These are phyloP conservation scores for Neria commutata DNA, from an alignment of 2,888 invertebrate genomes.

Conservation along the genomic window DNA sequence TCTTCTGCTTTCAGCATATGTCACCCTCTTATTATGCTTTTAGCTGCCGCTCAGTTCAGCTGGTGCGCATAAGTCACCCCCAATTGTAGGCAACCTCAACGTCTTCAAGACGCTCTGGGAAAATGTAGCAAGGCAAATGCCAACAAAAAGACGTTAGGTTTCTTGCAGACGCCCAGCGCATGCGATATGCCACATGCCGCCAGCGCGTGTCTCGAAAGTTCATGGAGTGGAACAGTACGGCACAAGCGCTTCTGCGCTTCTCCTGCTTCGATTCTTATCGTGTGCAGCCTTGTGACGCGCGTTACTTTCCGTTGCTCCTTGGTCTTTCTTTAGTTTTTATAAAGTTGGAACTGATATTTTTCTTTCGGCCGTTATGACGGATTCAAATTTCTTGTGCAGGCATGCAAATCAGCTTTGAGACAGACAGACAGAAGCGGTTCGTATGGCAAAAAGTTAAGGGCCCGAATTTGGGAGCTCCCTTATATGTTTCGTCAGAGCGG, in stretches of 20 bases:
- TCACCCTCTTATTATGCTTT: not conserved
- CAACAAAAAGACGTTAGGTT: conserved; percentile 17
- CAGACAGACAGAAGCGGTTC: too few relatives aligned
- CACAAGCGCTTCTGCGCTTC: not conserved
- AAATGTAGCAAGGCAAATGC: conserved; percentile 9
- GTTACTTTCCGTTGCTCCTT: not conserved
- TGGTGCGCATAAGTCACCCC: conserved; percentile 23
- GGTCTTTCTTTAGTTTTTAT: not conserved
- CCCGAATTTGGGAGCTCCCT: too few relatives aligned
- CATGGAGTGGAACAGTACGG: too few relatives aligned
- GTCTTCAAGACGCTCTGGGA: conserved; percentile 34
- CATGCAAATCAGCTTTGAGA: too few relatives aligned
- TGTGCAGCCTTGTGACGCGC: not conserved
- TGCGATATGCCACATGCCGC: too few relatives aligned
- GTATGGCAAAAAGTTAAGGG: too few relatives aligned
- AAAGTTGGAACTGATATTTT: too few relatives aligned
- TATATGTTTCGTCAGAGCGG: too few relatives aligned
- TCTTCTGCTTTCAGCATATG: conserved; percentile 16
- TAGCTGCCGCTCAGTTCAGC: too few relatives aligned
- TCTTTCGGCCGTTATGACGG: too few relatives aligned
- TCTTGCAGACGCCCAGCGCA: not conserved
- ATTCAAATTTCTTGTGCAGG: too few relatives aligned
- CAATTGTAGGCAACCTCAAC: conserved; percentile 6
- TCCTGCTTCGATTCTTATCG: not conserved
- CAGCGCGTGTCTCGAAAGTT: too few relatives aligned